Evolutionary conservation across 1,140 invertebrate species (phyloP).

Genomic region (Aphelenchoides fujianensis): DNA sequence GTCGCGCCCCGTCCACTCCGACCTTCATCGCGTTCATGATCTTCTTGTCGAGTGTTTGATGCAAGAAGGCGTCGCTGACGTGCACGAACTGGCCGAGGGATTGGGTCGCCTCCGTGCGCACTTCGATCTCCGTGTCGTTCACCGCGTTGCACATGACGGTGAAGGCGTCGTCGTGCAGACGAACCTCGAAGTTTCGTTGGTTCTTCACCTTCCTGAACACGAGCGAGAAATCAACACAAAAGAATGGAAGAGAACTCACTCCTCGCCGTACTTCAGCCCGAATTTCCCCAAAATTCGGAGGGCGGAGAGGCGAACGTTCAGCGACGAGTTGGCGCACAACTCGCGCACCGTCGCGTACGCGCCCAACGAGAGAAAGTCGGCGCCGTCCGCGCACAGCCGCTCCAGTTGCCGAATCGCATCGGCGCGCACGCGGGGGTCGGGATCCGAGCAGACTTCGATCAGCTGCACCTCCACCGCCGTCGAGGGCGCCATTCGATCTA

Average conservation of each 20-base stretch:
- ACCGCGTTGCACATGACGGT: slow-evolving; percentile 86
- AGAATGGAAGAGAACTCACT: slow-evolving; percentile 30
- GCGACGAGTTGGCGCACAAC: slow-evolving; percentile 28
- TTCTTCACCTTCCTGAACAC: slow-evolving; percentile 45
- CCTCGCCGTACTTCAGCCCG: slow-evolving; percentile 30
- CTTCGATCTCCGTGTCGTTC: slow-evolving; percentile 76
- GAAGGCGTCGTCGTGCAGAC: slow-evolving; percentile 92
- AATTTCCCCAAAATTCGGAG: slow-evolving; percentile 36
- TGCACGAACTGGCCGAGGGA: slow-evolving; percentile 75
- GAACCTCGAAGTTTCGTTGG: slow-evolving; percentile 64
- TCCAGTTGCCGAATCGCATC: slow-evolving; percentile 78
- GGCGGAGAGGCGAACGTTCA: slow-evolving; percentile 35
- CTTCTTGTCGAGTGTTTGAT: slow-evolving; percentile 96
- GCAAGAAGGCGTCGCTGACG: slow-evolving; percentile 82
- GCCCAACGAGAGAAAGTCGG: slow-evolving; percentile 23
- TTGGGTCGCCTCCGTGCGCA: slow-evolving; percentile 64
- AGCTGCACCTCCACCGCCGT: slow-evolving; percentile 51
- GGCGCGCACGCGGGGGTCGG: slow-evolving; percentile 82
- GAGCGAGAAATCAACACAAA: slow-evolving; percentile 17
- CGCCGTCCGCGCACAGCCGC: slow-evolving; percentile 67
- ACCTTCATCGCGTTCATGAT: slow-evolving; percentile 92
- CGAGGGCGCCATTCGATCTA: too few relatives aligned
- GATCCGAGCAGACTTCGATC: slow-evolving; percentile 65
- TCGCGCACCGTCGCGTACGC: slow-evolving; percentile 18
- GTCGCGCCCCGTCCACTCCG: slow-evolving; percentile 36